A percentile compares a stretch with the other conserved stretches of the same genome.
phyloP scores from a whole-genome alignment of 2,888 invertebrate genomes.

The Sesamia inferens region DNA sequence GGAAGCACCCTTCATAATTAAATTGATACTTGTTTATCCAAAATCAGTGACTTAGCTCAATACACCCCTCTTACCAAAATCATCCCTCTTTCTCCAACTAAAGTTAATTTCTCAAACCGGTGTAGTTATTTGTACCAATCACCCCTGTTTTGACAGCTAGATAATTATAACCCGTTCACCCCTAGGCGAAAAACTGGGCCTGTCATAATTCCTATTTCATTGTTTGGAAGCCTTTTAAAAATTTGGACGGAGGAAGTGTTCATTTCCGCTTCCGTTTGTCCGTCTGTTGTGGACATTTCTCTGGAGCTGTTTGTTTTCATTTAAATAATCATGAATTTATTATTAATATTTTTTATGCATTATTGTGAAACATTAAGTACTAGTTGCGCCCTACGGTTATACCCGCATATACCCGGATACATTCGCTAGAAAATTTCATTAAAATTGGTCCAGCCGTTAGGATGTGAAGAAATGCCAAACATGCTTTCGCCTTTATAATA shows the following conservation, averaged over 20 bases:
- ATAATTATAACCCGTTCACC: conserved; percentile 64
- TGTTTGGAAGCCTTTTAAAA: conserved; percentile 59
- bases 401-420: too few relatives aligned
- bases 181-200: conserved; percentile 54
- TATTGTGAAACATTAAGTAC: not conserved
- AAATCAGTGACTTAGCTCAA: conserved; percentile 23
- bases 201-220: conserved; percentile 56
- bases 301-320: conserved; percentile 48
- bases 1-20: not conserved
- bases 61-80: conserved; percentile 9
- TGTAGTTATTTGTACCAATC: conserved; percentile 57
- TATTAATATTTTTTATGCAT: too few relatives aligned
- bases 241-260: conserved; percentile 59
- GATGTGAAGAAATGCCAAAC: too few relatives aligned
- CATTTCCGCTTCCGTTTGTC: conserved; percentile 63
- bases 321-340: conserved; percentile 33
- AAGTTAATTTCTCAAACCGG: conserved; percentile 43
- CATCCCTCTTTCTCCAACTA: conserved; percentile 15
- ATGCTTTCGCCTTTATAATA: too few relatives aligned
- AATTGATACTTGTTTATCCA: conserved; percentile 15
- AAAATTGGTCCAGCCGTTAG: too few relatives aligned
- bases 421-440: too few relatives aligned
- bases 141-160: conserved; percentile 57
- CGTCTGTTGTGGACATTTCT: conserved; percentile 57
- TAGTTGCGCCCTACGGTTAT: too few relatives aligned